Base-by-base conservation (phyloP, 2,113 vertebrate genomes). In the human (Homo sapiens) region DNA sequence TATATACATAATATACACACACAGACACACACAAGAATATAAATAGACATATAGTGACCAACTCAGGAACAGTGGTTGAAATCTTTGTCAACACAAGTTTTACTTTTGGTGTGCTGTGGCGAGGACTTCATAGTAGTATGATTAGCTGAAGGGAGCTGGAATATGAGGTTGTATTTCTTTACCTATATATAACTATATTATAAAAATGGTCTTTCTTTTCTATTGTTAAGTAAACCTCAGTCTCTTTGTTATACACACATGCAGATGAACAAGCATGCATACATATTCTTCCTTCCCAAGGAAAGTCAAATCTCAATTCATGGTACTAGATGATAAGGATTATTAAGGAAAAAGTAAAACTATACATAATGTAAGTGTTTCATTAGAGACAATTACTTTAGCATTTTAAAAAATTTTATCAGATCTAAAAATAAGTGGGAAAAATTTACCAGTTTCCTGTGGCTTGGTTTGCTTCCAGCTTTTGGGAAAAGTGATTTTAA, bases 261-360 rank as follows among this genome's bases (percentile, higher is more conserved):
- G 16, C 25, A 92, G 10, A 12, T 12, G 84, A 16, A 76, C 10
- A 66, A 84, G 48, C 8, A 68, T 70, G 20, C 30, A 92, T 23
- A 66, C 22, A 70, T 0, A 40, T 2, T 4, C 17, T 0, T 92
- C 18, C 4, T 38, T 66, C 32, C 23, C 27, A 94, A 64, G 61
- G 50, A 73, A 89, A 90, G 18, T 95, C 66, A 92, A 89, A 86
- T 87, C 52, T 92, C 64, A 90, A 61, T 83, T 92, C 68, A 93
- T 76, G 70, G 25, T 38, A 70, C 12, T 70, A 17, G 68, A 83
- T 59, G 35, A 79, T 4, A 87, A 23, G 1, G n/a, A 59, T 5
- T 72, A 84, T n/a, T 85, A 84, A 92, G 43, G 38, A 75, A 94
- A 76, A 82, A 86, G 52, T 86, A 94, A 86, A 92, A 80, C 8